phyloP scores from a whole-genome alignment of 1,140 invertebrate genomes.

The Penaeus indicus region DNA sequence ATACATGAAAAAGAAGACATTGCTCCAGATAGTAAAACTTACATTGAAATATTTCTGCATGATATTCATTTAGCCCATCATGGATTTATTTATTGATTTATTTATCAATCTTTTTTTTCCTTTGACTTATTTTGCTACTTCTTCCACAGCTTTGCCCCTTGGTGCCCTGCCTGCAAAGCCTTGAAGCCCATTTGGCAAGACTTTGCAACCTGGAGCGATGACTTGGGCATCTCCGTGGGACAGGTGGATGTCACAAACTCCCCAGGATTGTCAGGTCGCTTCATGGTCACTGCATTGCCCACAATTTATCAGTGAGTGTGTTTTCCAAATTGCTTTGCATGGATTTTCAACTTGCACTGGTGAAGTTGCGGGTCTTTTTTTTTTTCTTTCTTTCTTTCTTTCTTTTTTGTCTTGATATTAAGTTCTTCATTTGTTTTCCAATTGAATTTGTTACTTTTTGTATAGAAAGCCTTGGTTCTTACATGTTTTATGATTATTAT shows the following conservation, averaged over 20 bases:
- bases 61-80: not conserved
- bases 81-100: not conserved
- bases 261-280: conserved; percentile 94
- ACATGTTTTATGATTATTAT: no score
- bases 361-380: not conserved
- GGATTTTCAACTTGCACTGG: not conserved
- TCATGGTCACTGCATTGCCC: conserved; percentile 98
- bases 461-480: no score
- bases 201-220: conserved; percentile 83
- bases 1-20: no score
- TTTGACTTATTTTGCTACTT: conserved; percentile 12
- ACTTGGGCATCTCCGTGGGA: conserved; percentile 87
- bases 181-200: conserved; percentile 90
- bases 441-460: no score
- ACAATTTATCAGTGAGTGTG: conserved; percentile 96
- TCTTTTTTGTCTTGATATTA: no score
- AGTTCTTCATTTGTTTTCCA: no score
- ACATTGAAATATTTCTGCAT: no score
- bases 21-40: no score
- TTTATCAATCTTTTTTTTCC: not conserved
- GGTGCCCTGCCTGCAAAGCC: conserved; percentile 98
- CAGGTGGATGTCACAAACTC: conserved; percentile 92
- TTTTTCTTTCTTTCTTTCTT: no score
- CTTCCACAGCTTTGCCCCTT: conserved; percentile 90
- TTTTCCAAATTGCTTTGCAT: not conserved